Conservation (phyloP, 2,113 vertebrate genomes). For the Oryctolagus cuniculus region DNA sequence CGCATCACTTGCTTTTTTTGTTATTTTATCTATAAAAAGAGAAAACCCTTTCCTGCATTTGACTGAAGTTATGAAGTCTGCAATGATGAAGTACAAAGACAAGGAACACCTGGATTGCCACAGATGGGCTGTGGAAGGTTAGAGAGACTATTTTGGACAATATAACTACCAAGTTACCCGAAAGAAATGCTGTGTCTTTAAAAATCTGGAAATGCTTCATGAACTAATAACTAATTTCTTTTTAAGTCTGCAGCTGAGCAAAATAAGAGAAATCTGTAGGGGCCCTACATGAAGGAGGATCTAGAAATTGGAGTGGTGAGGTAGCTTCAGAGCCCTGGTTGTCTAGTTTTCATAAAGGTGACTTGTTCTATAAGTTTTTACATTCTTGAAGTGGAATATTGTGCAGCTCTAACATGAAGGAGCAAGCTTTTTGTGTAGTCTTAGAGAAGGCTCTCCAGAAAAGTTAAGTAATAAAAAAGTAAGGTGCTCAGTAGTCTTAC, state of each 20-base stretch:
- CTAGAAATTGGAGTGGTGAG: constrained; percentile 26
- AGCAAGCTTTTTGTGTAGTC: background rate
- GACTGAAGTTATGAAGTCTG: background rate
- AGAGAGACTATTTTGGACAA: background rate
- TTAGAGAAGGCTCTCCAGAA: background rate
- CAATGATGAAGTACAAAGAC: background rate
- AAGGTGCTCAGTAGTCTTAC: background rate
- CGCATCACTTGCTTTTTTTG: background rate
- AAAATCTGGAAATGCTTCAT: constrained; percentile 3
- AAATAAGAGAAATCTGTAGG: background rate
- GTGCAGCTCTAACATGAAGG: background rate
- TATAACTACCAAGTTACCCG: background rate
- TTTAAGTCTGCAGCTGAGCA: background rate
- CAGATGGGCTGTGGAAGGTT: background rate
- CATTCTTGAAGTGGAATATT: constrained; percentile 25
- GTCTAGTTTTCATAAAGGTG: background rate
- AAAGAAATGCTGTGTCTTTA: background rate
- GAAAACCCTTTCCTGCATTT: background rate
- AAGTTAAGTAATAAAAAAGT: background rate
- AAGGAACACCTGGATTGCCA: background rate
- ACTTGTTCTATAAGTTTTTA: background rate
- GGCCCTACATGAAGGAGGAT: background rate
- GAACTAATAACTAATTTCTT: background rate
- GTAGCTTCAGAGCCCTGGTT: background rate
- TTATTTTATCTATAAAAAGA: background rate